Percentiles rank a stretch among this genome's conserved stretches.
Conservation (phyloP, 2,888 invertebrate species). For the Conus canariensis region DNA sequence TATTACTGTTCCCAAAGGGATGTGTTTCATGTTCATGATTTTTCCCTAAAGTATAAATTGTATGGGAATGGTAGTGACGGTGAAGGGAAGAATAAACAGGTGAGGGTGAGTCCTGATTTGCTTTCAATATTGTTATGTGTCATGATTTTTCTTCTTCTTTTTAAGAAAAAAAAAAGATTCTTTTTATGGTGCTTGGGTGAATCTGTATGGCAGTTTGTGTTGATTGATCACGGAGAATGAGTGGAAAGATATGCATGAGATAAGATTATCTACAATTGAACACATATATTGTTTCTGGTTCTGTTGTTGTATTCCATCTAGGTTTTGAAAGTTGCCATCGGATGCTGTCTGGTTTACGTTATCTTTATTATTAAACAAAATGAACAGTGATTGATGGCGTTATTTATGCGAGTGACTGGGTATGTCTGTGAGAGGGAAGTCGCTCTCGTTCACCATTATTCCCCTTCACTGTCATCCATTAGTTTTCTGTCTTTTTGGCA, state of each 20-base stretch:
- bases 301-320: constrained; percentile 5
- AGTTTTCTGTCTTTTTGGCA: too few relatives aligned
- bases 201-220: background rate
- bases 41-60: background rate
- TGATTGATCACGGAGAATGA: background rate
- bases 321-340: background rate
- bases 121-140: background rate
- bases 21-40: too few relatives aligned
- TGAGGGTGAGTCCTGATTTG: background rate
- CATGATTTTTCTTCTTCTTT: background rate
- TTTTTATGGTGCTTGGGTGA: background rate
- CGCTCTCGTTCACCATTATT: background rate
- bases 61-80: background rate
- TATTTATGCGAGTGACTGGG: background rate
- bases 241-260: background rate
- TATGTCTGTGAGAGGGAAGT: too few relatives aligned
- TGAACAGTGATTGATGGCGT: background rate
- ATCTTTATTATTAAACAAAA: background rate
- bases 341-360: background rate
- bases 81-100: background rate
- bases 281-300: background rate
- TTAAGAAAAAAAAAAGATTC: too few relatives aligned
- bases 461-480: background rate
- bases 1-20: background rate
- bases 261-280: background rate